Conservation (phyloP, 2,888 invertebrate genomes). For the Minunthozetes semirufus region DNA sequence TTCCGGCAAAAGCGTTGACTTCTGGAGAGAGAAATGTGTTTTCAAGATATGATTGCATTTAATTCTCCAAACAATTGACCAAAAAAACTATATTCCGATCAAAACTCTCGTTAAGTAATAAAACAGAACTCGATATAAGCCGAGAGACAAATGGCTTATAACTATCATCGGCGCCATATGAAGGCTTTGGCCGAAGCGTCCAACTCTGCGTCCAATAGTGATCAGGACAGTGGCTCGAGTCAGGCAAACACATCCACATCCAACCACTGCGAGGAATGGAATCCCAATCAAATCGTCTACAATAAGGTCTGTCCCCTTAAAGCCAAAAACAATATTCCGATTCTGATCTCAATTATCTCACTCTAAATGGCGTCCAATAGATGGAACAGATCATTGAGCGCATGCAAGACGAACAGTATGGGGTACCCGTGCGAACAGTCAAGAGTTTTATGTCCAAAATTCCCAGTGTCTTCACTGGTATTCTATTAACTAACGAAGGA, state of each 20-base stretch:
- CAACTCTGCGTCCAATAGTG: constrained; percentile 37
- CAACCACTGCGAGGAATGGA: constrained; percentile 38
- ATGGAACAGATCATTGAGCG: constrained; percentile 90
- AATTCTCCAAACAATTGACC: neutral
- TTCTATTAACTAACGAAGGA: constrained; percentile 4
- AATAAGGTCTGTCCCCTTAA: constrained; percentile 68
- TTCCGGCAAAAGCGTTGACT: neutral
- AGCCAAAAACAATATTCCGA: no score
- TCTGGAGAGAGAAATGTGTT: neutral
- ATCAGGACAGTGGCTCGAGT: constrained; percentile 30
- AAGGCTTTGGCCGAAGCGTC: constrained; percentile 38
- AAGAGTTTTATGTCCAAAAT: constrained; percentile 99
- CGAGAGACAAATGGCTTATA: constrained; percentile 35
- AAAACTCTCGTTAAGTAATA: neutral
- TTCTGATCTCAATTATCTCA: no score
- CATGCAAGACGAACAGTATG: constrained; percentile 89
- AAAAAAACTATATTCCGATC: constrained; percentile 7
- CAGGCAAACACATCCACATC: constrained; percentile 29
- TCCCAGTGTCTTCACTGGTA: constrained; percentile 82
- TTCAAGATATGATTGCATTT: neutral
- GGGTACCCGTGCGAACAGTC: constrained; percentile 92
- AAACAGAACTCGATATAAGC: neutral
- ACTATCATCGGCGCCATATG: constrained; percentile 37
- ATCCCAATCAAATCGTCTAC: constrained; percentile 76
- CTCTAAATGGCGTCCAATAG: no score